Evolutionary conservation across 2,113 vertebrate species (phyloP).

Genomic region (Melanotaenia duboulayi): DNA sequence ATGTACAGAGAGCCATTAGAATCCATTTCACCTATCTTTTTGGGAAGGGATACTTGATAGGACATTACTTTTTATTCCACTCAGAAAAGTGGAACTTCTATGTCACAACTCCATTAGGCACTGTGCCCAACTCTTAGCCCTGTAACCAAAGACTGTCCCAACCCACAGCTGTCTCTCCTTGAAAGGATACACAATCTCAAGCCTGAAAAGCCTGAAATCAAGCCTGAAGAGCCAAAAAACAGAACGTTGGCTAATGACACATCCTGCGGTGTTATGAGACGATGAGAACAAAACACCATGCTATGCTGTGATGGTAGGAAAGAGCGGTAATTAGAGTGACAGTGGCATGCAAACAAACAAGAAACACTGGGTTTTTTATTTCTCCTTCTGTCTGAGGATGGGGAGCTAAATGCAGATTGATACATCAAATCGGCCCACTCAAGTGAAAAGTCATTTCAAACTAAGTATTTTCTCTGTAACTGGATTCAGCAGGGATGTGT

Average conservation of each 20-base stretch:
- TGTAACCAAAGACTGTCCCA: conserved; percentile 45
- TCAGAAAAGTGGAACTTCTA: conserved; percentile 47
- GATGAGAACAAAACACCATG: conserved; percentile 17
- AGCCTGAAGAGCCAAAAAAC: conserved; percentile 39
- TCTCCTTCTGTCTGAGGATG: conserved; percentile 5
- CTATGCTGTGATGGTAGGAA: background rate
- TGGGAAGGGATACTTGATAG: conserved; percentile 43
- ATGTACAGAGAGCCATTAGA: conserved; percentile 28
- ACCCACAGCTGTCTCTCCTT: conserved; percentile 34
- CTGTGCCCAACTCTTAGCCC: conserved; percentile 35
- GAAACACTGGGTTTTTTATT: conserved; percentile 7
- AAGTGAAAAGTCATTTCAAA: conserved; percentile 35
- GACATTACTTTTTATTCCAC: conserved; percentile 30
- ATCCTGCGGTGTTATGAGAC: conserved; percentile 28
- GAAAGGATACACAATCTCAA: conserved; percentile 49
- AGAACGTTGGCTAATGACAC: conserved; percentile 39
- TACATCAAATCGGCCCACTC: conserved; percentile 26
- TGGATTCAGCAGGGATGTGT: conserved; percentile 13
- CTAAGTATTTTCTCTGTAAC: conserved; percentile 17
- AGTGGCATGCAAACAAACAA: conserved; percentile 31
- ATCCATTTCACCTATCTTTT: conserved; percentile 37
- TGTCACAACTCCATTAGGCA: conserved; percentile 59
- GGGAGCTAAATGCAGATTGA: conserved; percentile 45
- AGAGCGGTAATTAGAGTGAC: conserved; percentile 33
- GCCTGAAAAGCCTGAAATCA: conserved; percentile 52